Percentiles rank a stretch among this genome's conserved stretches.
These are phyloP conservation scores for Odocoileus hemionus DNA, from an alignment of 2,113 vertebrate species.

Conservation along the genomic window DNA sequence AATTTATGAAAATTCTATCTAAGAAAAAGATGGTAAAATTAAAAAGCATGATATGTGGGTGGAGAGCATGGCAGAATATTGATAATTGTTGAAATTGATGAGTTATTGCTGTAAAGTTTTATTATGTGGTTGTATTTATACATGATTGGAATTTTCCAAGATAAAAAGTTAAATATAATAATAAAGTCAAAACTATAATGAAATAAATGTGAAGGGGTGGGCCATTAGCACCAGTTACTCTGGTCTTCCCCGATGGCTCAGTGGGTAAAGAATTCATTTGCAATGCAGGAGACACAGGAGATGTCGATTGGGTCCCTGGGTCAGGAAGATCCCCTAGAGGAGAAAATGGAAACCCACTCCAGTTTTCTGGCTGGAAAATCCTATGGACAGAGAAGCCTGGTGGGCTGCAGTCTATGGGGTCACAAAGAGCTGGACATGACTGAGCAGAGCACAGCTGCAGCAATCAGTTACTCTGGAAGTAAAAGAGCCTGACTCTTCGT, in stretches of 20 bases:
- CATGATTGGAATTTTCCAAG: background rate
- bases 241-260: background rate
- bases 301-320: background rate
- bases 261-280: background rate
- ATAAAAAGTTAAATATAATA: background rate
- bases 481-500: background rate
- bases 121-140: background rate
- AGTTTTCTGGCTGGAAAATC: background rate
- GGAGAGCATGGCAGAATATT: background rate
- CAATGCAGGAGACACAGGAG: background rate
- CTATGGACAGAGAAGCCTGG: background rate
- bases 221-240: background rate
- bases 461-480: background rate
- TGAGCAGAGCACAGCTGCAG: background rate
- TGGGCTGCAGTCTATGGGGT: background rate
- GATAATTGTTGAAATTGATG: background rate
- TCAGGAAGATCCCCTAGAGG: background rate
- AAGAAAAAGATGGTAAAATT: background rate
- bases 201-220: background rate
- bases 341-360: background rate
- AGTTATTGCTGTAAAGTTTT: background rate
- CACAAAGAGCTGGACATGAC: background rate
- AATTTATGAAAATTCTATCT: constrained; percentile 9
- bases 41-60: background rate
- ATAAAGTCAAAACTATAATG: background rate